Evolutionary conservation across 2,888 invertebrate species (phyloP).

Genomic region (Tetranychus piercei): DNA sequence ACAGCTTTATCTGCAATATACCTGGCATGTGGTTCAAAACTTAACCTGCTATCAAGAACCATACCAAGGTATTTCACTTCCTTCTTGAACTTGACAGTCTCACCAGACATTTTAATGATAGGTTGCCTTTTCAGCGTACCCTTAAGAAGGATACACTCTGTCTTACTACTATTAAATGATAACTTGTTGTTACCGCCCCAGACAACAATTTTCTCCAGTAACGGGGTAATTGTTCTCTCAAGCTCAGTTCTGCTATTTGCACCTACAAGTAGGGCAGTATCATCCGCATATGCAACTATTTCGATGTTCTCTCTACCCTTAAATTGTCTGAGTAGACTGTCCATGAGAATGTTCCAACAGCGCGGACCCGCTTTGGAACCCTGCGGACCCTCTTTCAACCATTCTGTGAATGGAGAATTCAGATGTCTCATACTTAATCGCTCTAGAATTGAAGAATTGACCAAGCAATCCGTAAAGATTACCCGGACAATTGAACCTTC

Average conservation of each 20-base stretch:
- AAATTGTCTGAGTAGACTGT: not conserved
- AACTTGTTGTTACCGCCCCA: not conserved
- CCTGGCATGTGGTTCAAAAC: not conserved
- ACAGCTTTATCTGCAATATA: not conserved
- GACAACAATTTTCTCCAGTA: not conserved
- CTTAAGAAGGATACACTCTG: not conserved
- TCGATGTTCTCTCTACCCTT: not conserved
- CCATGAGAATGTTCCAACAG: not conserved
- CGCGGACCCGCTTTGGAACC: not conserved
- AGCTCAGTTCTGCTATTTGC: not conserved
- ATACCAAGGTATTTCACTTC: not conserved
- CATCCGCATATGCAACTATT: not conserved
- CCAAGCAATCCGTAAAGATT: slow-evolving; percentile 2
- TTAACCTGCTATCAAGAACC: not conserved
- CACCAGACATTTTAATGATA: not conserved
- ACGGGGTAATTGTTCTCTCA: not conserved
- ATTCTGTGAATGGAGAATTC: not conserved
- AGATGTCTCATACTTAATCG: not conserved
- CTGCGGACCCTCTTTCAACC: not conserved
- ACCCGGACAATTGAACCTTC: not conserved
- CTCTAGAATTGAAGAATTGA: not conserved
- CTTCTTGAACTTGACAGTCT: not conserved
- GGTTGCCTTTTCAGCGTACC: not conserved
- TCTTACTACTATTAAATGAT: not conserved
- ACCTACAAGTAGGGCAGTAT: not conserved